Evolutionary conservation across 2,888 invertebrate species (phyloP).

Genomic region (Quadroppia sp.): DNA sequence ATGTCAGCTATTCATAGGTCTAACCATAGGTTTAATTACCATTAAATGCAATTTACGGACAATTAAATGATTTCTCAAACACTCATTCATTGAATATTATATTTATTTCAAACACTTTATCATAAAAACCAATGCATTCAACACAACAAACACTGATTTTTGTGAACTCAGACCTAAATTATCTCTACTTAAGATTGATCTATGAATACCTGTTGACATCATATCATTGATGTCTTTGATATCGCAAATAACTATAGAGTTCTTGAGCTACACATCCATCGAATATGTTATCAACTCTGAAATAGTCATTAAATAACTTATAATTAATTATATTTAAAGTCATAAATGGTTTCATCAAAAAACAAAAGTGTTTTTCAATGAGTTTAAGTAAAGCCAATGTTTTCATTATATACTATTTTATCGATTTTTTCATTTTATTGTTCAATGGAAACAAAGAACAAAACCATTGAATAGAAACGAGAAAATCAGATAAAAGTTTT

Average conservation of each 20-base stretch:
- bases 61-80: neutral
- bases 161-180: neutral
- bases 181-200: neutral
- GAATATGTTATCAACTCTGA: neutral
- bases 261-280: neutral
- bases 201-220: neutral
- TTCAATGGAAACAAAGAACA: neutral
- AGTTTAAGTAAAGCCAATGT: constrained; percentile 6
- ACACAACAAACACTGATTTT: neutral
- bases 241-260: neutral
- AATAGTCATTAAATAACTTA: constrained; percentile 6
- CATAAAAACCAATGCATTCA: neutral
- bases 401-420: neutral
- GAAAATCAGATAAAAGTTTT: constrained; percentile 17
- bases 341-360: neutral
- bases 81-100: neutral
- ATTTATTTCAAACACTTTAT: neutral
- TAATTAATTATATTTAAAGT: neutral
- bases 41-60: neutral
- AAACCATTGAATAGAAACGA: neutral
- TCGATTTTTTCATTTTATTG: neutral
- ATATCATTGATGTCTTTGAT: no score
- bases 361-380: neutral
- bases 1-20: constrained; percentile 14
- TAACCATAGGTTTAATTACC: neutral